Percentiles rank a stretch among this genome's conserved stretches.
Conservation (phyloP, 2,113 vertebrate species). For the Aegotheles bennettii region DNA sequence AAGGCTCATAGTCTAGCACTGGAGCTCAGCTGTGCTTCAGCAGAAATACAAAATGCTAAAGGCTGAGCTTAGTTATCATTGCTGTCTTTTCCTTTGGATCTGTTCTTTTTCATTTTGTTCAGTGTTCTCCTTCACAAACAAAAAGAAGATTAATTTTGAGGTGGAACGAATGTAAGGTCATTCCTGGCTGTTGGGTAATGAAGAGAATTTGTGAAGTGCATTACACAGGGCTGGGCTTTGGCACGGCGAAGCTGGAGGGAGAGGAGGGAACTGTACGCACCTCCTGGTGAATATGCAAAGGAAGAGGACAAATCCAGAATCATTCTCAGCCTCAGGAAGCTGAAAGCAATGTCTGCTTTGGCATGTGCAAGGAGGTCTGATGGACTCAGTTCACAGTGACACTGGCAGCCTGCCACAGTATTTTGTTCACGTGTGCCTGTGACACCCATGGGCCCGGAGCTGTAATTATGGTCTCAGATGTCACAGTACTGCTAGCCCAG, state of each 20-base stretch:
- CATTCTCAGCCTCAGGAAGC: not conserved
- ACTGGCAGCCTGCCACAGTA: not conserved
- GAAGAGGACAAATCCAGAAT: not conserved
- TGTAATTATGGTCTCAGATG: conserved; percentile 24
- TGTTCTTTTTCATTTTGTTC: not conserved
- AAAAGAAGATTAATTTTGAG: not conserved
- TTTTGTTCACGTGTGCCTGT: not conserved
- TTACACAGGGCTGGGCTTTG: not conserved
- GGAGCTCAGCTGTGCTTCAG: not conserved
- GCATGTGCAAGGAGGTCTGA: not conserved
- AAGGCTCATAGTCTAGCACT: conserved; percentile 7
- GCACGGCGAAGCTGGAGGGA: not conserved
- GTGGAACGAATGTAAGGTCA: not conserved
- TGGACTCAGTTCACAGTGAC: fast-evolving
- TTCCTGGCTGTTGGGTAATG: not conserved
- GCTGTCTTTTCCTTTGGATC: not conserved
- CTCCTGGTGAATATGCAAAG: not conserved
- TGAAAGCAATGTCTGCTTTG: not conserved
- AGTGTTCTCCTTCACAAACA: not conserved
- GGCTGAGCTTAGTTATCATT: not conserved
- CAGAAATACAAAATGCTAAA: not conserved
- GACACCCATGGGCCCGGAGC: not conserved
- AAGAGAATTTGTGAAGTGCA: not conserved
- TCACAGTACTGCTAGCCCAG: not conserved
- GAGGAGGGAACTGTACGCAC: not conserved